Conservation (phyloP, 2,797 vertebrate genomes). For the Etheostoma perlongum region DNA sequence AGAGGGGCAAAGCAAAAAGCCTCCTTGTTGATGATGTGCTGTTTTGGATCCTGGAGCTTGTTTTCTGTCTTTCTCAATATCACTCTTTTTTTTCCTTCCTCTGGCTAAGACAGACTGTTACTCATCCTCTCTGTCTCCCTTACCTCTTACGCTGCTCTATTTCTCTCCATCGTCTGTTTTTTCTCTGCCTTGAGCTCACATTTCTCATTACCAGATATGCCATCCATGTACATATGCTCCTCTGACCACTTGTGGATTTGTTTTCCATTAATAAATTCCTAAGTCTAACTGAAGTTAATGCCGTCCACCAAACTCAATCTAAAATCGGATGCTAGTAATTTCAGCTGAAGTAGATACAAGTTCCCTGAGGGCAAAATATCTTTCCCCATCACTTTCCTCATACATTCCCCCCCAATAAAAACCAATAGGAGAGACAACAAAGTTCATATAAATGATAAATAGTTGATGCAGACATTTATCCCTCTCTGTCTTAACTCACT, state of each 20-base stretch:
- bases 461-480: constrained; percentile 58
- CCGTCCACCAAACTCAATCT: constrained; percentile 49
- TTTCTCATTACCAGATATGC: constrained; percentile 69
- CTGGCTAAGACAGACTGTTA: constrained; percentile 43
- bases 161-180: constrained; percentile 33
- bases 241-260: constrained; percentile 69
- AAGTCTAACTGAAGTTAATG: constrained; percentile 57
- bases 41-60: constrained; percentile 66
- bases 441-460: constrained; percentile 74
- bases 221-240: constrained; percentile 54
- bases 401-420: constrained; percentile 46
- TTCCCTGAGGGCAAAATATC: constrained; percentile 48
- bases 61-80: constrained; percentile 52
- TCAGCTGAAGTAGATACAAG: constrained; percentile 51
- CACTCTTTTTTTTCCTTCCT: constrained; percentile 22
- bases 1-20: constrained; percentile 78
- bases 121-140: constrained; percentile 51
- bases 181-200: constrained; percentile 47
- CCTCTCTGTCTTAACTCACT: constrained; percentile 63
- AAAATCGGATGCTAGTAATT: constrained; percentile 55
- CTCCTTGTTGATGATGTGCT: constrained; percentile 70
- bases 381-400: constrained; percentile 28
- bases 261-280: constrained; percentile 63
- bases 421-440: constrained; percentile 50
- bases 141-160: constrained; percentile 32